Base-by-base conservation (phyloP, 2,888 invertebrate genomes). In the Augochlorella aurata region DNA sequence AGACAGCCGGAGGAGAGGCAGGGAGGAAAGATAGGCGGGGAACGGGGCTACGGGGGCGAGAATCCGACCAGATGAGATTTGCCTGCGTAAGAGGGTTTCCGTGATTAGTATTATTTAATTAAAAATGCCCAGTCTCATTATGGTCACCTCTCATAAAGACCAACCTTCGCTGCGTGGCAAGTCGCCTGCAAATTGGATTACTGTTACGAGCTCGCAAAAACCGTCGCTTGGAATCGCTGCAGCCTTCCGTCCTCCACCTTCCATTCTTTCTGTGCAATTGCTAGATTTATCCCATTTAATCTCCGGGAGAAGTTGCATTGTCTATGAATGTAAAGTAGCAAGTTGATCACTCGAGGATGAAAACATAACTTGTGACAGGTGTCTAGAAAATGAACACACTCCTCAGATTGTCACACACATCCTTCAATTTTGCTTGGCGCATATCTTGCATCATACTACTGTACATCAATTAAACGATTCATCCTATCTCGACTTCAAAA, bases 31-130 rank as follows among this genome's bases (percentile, higher is more conserved):
- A 83, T 77, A 79, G 79, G 82, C 75, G 77, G 77, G 76, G 74
- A n/a, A 66, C 72, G 50, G 76, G 49, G 76, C 58, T 72, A 38
- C 65, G 71, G 45, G 74, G 16, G 73, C 70, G 80, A 45, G 69
- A 74, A 80, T 77, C 77, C 84, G 79, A 76, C 77, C 75, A 85
- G 85, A 86, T 80, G 84, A 86, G 90, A 89, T 89, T 89, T 85
- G 80, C 81, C 74, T 66, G 87, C 84, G 85, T 87, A 88, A 88
- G 91, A 89, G 89, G 89, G 75, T 85, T 84, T 88, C 89, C 88
- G 84, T 91, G 93, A 93, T 93, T 92, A 92, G 92, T 93, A 91
- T 93, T 93, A 93, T 93, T 93, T 93, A 93, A 93, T 93, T 93
- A 92, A 93, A 93, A 93, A 93, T 92, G 88, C 91, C 89, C 87